Evolutionary conservation across 2,797 vertebrate genomes (phyloP).

Genomic region (Enteromius fasciolatus): DNA sequence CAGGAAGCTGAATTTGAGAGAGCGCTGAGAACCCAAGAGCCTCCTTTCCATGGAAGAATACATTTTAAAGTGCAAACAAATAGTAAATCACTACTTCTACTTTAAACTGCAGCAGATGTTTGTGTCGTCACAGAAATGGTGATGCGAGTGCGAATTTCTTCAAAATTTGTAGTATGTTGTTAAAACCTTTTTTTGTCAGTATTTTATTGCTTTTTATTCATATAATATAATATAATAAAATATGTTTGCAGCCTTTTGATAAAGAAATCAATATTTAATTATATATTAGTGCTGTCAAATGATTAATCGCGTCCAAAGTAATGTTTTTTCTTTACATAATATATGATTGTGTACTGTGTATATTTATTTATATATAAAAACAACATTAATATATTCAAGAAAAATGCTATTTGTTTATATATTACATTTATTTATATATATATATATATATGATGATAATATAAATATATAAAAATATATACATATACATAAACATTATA

Average conservation of each 20-base stretch:
- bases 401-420: too few relatives aligned
- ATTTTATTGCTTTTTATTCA: background rate
- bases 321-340: too few relatives aligned
- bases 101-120: background rate
- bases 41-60: background rate
- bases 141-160: background rate
- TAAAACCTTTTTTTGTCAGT: background rate
- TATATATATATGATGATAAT: too few relatives aligned
- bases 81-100: background rate
- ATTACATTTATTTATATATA: too few relatives aligned
- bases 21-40: conserved; percentile 35
- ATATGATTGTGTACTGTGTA: too few relatives aligned
- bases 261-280: background rate
- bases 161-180: background rate
- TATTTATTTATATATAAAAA: too few relatives aligned
- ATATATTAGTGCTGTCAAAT: too few relatives aligned
- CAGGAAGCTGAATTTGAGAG: conserved; percentile 55
- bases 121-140: background rate
- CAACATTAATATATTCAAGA: too few relatives aligned
- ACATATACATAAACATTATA: too few relatives aligned
- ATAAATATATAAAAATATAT: too few relatives aligned
- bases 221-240: background rate
- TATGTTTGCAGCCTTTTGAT: background rate
- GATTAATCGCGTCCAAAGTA: too few relatives aligned
- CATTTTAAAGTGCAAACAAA: background rate